These are phyloP conservation scores for Anorthoa munda DNA, from an alignment of 2,888 invertebrate species.

Conservation along the genomic window DNA sequence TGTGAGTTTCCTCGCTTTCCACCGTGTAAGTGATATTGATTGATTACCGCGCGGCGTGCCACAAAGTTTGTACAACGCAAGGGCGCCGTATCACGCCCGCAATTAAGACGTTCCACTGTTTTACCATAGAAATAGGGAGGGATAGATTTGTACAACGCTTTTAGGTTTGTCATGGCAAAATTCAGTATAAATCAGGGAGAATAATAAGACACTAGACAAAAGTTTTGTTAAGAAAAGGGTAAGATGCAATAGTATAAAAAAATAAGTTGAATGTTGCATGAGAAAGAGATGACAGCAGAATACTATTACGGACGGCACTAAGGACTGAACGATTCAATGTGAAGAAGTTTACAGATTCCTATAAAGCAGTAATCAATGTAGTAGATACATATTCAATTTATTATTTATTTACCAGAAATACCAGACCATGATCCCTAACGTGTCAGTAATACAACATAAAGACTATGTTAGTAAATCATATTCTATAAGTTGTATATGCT, in stretches of 20 bases:
- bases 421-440: no score
- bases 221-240: no score
- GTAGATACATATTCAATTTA: no score
- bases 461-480: no score
- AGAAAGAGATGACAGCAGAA: no score
- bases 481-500: no score
- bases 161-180: background rate
- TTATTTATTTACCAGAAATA: no score
- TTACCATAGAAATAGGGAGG: conserved; percentile 15
- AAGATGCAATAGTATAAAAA: no score
- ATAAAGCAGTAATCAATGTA: background rate
- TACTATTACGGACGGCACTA: no score
- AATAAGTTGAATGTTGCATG: no score
- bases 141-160: background rate
- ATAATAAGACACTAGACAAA: background rate
- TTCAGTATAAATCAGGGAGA: background rate
- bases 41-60: conserved; percentile 45
- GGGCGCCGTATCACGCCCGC: conserved; percentile 72
- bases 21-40: conserved; percentile 58
- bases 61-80: conserved; percentile 69
- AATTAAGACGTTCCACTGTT: conserved; percentile 76
- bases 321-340: background rate
- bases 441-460: no score
- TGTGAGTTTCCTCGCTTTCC: conserved; percentile 9
- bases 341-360: background rate